Base-by-base conservation (phyloP, 2,888 invertebrate genomes). In the Xanthia icteritia region DNA sequence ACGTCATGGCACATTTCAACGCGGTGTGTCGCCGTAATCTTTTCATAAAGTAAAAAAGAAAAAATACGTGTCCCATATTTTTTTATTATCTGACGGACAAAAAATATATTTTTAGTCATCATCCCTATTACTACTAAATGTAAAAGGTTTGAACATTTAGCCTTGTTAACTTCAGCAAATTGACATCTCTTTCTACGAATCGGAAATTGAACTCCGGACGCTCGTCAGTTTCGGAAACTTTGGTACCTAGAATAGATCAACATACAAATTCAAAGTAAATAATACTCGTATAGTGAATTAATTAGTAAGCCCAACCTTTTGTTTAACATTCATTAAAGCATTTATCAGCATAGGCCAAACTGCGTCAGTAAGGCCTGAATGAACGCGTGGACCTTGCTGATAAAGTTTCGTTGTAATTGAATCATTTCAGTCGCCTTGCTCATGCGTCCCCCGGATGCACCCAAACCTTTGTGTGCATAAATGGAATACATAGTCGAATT, bases 401-500 rank as follows among this genome's bases (percentile, higher is more conserved):
- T 65, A 67, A 11, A 15, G 36, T 23, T 42, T 4, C 27, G 27
- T 13, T 27, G 23, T 61, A 81, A 84, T 84, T 79, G 27, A 79
- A 66, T 78, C 58, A 64, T 58, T 84, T 61, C 1, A 15, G n/a
- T 48, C 23, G 6, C 20, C 36, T 20, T 20, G 27, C 8, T 15
- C 17, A 51, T 13, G 27, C 11, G 31, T 27, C 23, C 17, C 15
- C 5, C 5, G 6, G 20, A 20, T 64, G 68, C 64, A 68, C n/a
- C 31, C 5, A 77, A 51, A 42, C 2, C 36, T 54, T 6, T 45
- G 13, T 63, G 6, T n/a, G 11, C 36, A 45, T 48, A 15, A 54
- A 15, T 61, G 20, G 3, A 20, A 67, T n/a, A 42, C 39, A 27
- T 67, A 1, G n/a, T 36, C 20, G 23, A 65, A 60, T 36, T 68